Conservation (phyloP, 2,888 invertebrate species). For the Ischnus inquisitorius region DNA sequence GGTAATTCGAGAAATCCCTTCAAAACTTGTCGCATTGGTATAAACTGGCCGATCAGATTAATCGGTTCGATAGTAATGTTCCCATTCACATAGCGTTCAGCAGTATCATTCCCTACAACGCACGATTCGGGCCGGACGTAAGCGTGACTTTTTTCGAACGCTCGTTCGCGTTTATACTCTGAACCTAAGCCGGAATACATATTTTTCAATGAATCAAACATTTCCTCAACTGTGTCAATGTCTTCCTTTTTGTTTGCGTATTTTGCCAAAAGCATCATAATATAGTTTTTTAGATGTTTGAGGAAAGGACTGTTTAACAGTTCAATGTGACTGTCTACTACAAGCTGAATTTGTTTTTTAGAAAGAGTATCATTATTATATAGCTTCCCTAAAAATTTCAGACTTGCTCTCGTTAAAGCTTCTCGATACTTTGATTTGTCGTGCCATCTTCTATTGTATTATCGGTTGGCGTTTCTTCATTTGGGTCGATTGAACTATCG, state of each 20-base stretch:
- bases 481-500: too few species aligned
- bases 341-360: not conserved
- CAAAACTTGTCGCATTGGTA: not conserved
- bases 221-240: not conserved
- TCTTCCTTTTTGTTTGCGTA: not conserved
- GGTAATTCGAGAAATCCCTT: too few species aligned
- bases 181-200: not conserved
- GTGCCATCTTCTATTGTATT: too few species aligned
- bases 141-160: not conserved
- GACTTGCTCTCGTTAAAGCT: too few species aligned
- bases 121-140: not conserved
- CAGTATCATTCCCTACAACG: not conserved
- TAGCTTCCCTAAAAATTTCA: too few species aligned
- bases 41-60: not conserved
- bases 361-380: slow-evolving; percentile 1
- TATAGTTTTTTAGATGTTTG: not conserved
- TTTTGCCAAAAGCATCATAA: not conserved
- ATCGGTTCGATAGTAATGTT: not conserved
- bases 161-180: not conserved
- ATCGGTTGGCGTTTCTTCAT: too few species aligned
- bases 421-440: too few species aligned
- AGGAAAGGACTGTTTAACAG: not conserved
- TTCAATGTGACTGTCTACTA: not conserved
- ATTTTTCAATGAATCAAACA: not conserved
- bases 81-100: not conserved